Evolutionary conservation across 1,140 invertebrate species (phyloP).

Genomic region (Ostrea edulis): DNA sequence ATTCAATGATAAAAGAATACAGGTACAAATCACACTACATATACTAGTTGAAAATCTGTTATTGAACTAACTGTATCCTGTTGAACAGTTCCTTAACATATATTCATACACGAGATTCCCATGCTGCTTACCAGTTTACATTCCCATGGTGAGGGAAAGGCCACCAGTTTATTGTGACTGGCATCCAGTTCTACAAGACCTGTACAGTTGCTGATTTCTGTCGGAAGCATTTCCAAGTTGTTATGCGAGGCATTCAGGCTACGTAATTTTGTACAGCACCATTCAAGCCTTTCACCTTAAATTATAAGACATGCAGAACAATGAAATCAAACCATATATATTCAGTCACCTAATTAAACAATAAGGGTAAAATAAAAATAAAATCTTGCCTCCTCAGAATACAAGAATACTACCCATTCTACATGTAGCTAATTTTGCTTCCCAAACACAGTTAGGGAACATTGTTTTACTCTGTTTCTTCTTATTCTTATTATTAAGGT

Average conservation of each 20-base stretch:
- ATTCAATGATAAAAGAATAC: background rate
- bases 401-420: background rate
- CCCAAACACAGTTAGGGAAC: no score
- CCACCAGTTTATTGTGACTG: constrained; percentile 64
- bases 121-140: constrained; percentile 67
- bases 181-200: constrained; percentile 59
- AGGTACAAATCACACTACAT: background rate
- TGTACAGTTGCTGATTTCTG: constrained; percentile 58
- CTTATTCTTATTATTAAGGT: no score
- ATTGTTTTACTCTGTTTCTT: no score
- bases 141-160: constrained; percentile 67
- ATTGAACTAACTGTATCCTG: background rate
- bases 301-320: constrained; percentile 10
- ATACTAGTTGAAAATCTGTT: background rate
- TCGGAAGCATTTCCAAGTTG: constrained; percentile 63
- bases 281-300: constrained; percentile 40
- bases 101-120: background rate
- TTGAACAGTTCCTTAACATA: background rate
- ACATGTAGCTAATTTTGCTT: no score
- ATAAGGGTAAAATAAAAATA: background rate
- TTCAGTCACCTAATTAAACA: background rate
- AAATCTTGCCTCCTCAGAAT: background rate
- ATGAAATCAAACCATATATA: background rate
- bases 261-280: constrained; percentile 59
- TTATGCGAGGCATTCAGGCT: constrained; percentile 69